Conservation (phyloP, 2,797 vertebrate genomes). For the Harpagifer antarcticus region DNA sequence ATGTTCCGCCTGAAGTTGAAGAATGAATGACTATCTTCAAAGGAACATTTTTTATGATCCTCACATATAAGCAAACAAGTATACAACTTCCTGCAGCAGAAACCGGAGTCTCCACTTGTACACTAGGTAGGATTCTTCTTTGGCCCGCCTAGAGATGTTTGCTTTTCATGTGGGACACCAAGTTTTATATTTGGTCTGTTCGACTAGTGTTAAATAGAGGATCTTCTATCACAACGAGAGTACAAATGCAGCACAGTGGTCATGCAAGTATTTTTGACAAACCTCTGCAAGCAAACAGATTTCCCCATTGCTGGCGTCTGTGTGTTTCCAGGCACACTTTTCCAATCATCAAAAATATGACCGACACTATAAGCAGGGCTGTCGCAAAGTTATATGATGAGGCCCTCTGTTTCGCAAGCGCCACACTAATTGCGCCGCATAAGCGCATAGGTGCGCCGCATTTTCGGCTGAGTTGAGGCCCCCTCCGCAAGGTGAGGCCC, state of each 20-base stretch:
- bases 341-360: conserved; percentile 3
- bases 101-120: conserved; percentile 8
- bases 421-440: too few relatives aligned
- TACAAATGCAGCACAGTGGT: conserved; percentile 51
- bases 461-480: too few relatives aligned
- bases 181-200: conserved; percentile 71
- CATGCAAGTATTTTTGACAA: conserved; percentile 57
- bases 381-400: too few relatives aligned
- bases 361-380: not conserved
- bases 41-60: too few relatives aligned
- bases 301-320: conserved; percentile 52
- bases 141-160: conserved; percentile 58
- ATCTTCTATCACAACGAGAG: conserved; percentile 67
- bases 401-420: too few relatives aligned
- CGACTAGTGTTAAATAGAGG: conserved; percentile 61
- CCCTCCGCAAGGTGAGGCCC: too few relatives aligned
- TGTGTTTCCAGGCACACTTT: conserved; percentile 47
- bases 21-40: not conserved
- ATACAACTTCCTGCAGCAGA: conserved; percentile 12
- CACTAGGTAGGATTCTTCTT: conserved; percentile 66
- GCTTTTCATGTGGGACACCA: conserved; percentile 74
- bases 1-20: not conserved
- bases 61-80: conserved; percentile 28
- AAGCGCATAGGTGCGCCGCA: too few relatives aligned
- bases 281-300: conserved; percentile 67